Evolutionary conservation across 2,113 vertebrate genomes (phyloP), one percentile per base, ranked within the genome.

Genomic region (Eurypyga helias): DNA sequence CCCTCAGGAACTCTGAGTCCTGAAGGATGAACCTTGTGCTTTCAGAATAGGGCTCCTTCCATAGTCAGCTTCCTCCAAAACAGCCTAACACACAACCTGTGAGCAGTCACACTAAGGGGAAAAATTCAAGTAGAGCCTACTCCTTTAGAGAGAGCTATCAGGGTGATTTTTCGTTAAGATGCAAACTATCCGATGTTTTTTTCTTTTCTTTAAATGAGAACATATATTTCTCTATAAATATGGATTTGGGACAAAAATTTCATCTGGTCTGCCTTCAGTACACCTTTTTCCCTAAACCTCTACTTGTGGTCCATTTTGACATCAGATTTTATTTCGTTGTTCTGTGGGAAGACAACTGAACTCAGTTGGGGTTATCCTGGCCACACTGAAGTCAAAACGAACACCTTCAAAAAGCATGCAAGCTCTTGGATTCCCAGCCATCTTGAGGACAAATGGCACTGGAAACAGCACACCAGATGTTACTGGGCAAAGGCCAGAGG

Each of bases 1-100:
- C 87, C 81, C 65, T 95, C 52, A 36, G 94, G 91, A 94, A 58
- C 64, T 91, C 75, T n/a, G 48, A 84, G 87, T 89, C 83, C 91
- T 81, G 61, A 87, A 93, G 87, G 87, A 93, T 87, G 83, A 89
- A 86, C 58, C 61, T 66, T 57, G 71, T 43, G 58, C 57, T 73
- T 69, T 84, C 49, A 31, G 43, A 94, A 84, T 29, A 34, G 43
- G 51, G 43, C 55, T 93, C 41, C 71, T 28, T 41, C 75, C 61
- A 49, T 57, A 85, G 45, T 57, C 6, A 3, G 72, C 26, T 91
- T 75, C 72, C 46, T 89, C 61, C 36, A 45, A 87, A 95, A 73
- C 20, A 87, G 54, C 31, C 20, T 31, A 67, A 75, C 24, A n/a
- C 15, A 73, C 54, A 87, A 93, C 70, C 61, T 76, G 65, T 67